These are phyloP conservation scores for Anas georgica DNA, from an alignment of 2,797 vertebrate species.

Conservation along the genomic window DNA sequence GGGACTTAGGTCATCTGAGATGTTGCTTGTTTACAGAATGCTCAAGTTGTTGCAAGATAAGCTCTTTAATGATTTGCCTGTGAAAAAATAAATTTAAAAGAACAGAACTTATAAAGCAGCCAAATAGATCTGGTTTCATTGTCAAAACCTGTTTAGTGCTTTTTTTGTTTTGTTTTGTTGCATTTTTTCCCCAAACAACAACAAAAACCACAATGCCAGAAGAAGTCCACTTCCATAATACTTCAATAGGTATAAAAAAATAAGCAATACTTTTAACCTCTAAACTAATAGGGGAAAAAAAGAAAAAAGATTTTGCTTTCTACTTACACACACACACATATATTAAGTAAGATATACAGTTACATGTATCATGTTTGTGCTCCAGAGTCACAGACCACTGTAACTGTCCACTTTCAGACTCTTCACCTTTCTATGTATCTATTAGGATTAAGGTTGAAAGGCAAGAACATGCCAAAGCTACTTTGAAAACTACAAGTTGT, in stretches of 20 bases:
- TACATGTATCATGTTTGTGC: neutral
- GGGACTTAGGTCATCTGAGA: neutral
- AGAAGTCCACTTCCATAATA: neutral
- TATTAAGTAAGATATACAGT: neutral
- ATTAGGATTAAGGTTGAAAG: neutral
- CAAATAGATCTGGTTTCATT: neutral
- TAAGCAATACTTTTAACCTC: neutral
- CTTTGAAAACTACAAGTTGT: neutral
- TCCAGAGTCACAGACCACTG: neutral
- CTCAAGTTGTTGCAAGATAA: neutral
- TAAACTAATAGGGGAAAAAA: neutral
- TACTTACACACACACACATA: neutral
- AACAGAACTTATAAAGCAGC: neutral
- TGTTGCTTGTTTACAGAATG: neutral
- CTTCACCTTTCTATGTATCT: neutral
- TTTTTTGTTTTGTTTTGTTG: neutral
- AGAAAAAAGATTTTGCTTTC: neutral
- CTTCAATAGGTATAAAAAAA: neutral
- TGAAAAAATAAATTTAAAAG: neutral
- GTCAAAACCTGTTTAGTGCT: neutral
- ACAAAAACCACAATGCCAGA: neutral
- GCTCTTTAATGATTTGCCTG: neutral
- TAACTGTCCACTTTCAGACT: neutral
- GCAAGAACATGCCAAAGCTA: neutral
- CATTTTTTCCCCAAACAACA: no score